These are phyloP conservation scores for Meandrusa payeni DNA, from an alignment of 2,888 invertebrate genomes.

Conservation along the genomic window DNA sequence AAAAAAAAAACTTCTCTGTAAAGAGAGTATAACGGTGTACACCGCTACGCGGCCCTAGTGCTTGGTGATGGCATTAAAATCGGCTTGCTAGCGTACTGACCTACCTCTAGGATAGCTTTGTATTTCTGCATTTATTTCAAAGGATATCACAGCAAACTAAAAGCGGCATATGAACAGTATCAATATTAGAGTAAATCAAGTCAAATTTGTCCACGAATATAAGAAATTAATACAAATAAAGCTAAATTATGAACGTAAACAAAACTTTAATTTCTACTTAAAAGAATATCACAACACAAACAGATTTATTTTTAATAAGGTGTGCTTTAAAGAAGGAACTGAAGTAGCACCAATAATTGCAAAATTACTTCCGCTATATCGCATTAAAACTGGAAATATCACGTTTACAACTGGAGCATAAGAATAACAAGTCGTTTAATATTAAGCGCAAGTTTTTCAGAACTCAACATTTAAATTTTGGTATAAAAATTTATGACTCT, in stretches of 20 bases:
- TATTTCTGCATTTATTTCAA: too few species aligned
- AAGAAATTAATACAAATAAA: too few species aligned
- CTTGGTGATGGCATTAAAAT: too few species aligned
- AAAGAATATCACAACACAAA: neutral
- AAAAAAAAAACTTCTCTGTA: too few species aligned
- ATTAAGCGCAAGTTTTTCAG: constrained; percentile 17
- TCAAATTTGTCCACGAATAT: too few species aligned
- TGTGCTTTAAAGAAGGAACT: constrained; percentile 15
- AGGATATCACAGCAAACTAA: too few species aligned
- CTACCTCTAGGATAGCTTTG: too few species aligned
- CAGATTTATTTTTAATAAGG: constrained; percentile 11
- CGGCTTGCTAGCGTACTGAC: too few species aligned
- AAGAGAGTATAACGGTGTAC: too few species aligned
- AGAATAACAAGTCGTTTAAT: constrained; percentile 21
- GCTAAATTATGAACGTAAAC: constrained; percentile 1
- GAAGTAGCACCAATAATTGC: constrained; percentile 16
- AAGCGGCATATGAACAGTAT: too few species aligned
- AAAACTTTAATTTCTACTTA: constrained; percentile 8
- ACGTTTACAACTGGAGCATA: constrained; percentile 23
- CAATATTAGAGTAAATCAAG: too few species aligned
- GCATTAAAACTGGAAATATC: constrained; percentile 22
- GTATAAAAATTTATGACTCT: constrained; percentile 14
- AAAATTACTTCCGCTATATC: constrained; percentile 23
- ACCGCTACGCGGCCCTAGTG: too few species aligned
- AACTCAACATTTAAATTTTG: constrained; percentile 14